Conservation (phyloP, 2,888 invertebrate species). For the Tetranychus piercei region DNA sequence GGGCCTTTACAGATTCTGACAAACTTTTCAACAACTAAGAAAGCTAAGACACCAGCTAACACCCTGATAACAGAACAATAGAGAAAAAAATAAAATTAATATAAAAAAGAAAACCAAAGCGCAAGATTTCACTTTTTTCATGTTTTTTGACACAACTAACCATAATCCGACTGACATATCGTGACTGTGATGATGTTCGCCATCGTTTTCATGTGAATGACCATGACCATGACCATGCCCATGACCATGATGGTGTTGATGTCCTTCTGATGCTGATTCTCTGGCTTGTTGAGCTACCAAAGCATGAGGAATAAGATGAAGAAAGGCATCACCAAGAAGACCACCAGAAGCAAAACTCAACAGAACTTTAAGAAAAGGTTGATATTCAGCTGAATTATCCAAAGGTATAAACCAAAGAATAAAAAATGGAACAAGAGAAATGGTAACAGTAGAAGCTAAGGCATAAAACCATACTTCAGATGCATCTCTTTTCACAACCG, state of each 20-base stretch:
- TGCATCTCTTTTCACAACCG: not conserved
- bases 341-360: conserved; percentile 87
- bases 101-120: not conserved
- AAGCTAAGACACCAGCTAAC: conserved; percentile 73
- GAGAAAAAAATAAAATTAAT: no score
- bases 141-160: conserved; percentile 25
- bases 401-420: conserved; percentile 81
- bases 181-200: conserved; percentile 36
- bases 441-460: conserved; percentile 69
- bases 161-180: conserved; percentile 83
- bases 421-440: conserved; percentile 83
- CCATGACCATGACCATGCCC: conserved; percentile 29
- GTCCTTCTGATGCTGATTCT: conserved; percentile 22
- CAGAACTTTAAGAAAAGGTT: conserved; percentile 68
- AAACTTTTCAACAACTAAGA: conserved; percentile 77
- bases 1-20: conserved; percentile 63
- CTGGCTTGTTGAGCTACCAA: conserved; percentile 21
- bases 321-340: conserved; percentile 88
- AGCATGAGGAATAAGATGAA: conserved; percentile 96
- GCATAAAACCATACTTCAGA: conserved; percentile 36
- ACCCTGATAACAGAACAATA: conserved; percentile 36
- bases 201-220: conserved; percentile 28
- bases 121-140: not conserved
- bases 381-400: conserved; percentile 61
- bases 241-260: conserved; percentile 36